Percentiles rank a stretch among this genome's conserved stretches.
phyloP scores from a whole-genome alignment of 1,140 invertebrate genomes.

The Drosophila nebulosa region DNA sequence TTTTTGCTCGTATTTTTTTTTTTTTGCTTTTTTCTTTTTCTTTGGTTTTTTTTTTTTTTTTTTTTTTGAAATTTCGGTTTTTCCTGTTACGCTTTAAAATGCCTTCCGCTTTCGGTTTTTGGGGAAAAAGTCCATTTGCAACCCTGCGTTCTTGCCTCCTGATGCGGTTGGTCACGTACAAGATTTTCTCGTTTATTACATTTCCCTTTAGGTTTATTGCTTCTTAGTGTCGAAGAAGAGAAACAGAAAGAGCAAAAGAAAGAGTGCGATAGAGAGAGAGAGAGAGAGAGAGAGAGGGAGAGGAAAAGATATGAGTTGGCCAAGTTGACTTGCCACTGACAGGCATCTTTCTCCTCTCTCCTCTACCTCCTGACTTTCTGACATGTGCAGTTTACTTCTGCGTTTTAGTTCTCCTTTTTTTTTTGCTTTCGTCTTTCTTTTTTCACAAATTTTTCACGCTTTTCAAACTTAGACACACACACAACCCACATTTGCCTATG shows the following conservation, averaged over 20 bases:
- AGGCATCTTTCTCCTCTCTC: constrained; percentile 39
- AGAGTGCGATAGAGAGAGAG: constrained; percentile 18
- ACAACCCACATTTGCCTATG: constrained; percentile 70
- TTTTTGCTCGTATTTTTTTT: neutral
- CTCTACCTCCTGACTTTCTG: constrained; percentile 3
- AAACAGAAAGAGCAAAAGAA: constrained; percentile 40
- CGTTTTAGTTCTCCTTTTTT: constrained; percentile 16
- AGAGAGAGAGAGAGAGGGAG: neutral
- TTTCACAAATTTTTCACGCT: constrained; percentile 73
- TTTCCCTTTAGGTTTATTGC: constrained; percentile 81
- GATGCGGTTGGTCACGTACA: constrained; percentile 80
- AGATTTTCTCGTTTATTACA: constrained; percentile 81
- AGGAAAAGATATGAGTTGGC: constrained; percentile 51
- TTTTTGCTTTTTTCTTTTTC: constrained; percentile 52
- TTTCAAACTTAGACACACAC: constrained; percentile 65
- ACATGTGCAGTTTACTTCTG: constrained; percentile 65
- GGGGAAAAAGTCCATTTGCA: constrained; percentile 66
- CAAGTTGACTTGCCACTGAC: constrained; percentile 73
- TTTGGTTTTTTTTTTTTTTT: constrained; percentile 44
- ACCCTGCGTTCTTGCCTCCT: constrained; percentile 26
- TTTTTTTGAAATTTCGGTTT: constrained; percentile 38
- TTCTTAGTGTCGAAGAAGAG: constrained; percentile 76
- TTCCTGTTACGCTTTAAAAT: constrained; percentile 73
- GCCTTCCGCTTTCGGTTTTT: constrained; percentile 50
- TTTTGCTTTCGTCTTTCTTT: constrained; percentile 11